Conservation (phyloP, 1,140 invertebrate genomes). For the Eriocheir sinensis region DNA sequence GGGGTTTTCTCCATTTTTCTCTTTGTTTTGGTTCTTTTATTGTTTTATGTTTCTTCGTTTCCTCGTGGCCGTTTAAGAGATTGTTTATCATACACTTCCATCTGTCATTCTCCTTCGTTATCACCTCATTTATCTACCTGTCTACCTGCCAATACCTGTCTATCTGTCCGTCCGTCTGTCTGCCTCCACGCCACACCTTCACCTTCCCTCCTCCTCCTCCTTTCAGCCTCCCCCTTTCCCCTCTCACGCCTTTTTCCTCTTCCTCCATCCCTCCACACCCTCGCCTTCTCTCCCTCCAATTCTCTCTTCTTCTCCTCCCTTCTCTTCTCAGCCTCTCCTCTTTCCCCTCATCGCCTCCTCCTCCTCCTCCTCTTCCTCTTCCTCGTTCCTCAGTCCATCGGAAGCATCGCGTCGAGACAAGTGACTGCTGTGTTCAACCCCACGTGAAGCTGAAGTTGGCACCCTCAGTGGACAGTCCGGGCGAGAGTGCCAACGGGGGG, state of each 20-base stretch:
- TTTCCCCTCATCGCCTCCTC: background rate
- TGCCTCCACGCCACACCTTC: no score
- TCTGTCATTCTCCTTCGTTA: background rate
- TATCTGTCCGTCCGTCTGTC: no score
- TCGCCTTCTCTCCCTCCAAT: background rate
- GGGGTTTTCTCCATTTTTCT: no score
- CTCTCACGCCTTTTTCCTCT: background rate
- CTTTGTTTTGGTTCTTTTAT: no score
- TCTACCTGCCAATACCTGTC: no score
- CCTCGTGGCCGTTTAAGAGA: no score
- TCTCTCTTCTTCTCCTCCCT: no score
- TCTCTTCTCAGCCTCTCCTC: background rate
- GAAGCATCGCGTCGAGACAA: constrained; percentile 3
- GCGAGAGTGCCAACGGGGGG: background rate
- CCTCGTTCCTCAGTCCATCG: background rate
- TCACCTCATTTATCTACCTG: background rate
- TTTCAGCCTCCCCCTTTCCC: no score
- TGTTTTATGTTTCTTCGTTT: no score
- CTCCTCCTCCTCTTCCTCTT: background rate
- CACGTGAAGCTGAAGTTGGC: background rate
- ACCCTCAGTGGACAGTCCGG: background rate
- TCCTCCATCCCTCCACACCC: background rate
- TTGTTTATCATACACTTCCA: no score
- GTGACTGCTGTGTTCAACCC: background rate
- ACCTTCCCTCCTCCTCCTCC: background rate